Evolutionary conservation across 2,888 invertebrate species (phyloP).

Genomic region (Cynaeus angustus): DNA sequence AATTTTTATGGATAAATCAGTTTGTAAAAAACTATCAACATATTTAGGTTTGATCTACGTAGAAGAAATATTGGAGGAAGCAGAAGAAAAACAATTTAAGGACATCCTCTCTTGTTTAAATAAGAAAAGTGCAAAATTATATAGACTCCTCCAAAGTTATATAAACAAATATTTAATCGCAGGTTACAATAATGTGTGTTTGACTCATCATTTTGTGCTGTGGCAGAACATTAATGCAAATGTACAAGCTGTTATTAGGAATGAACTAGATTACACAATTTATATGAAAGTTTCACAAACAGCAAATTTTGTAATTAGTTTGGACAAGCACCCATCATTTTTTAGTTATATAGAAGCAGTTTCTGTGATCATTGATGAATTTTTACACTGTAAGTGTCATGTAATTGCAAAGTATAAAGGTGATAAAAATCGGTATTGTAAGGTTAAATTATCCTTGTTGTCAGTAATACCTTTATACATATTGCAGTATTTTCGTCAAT

Average conservation of each 20-base stretch:
- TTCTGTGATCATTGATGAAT: conserved; percentile 38
- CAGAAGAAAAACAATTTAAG: conserved; percentile 36
- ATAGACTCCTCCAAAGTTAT: conserved; percentile 41
- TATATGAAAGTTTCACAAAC: conserved; percentile 20
- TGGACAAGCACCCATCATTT: conserved; percentile 17
- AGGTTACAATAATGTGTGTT: conserved; percentile 29
- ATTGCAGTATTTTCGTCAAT: conserved; percentile 45
- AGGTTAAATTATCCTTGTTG: conserved; percentile 44
- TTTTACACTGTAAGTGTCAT: conserved; percentile 38
- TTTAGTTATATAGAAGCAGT: conserved; percentile 47
- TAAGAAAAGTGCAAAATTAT: conserved; percentile 46
- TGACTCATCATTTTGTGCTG: conserved; percentile 26
- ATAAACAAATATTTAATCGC: conserved; percentile 38
- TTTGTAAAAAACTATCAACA: conserved; percentile 41
- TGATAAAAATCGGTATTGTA: conserved; percentile 41
- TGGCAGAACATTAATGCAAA: conserved; percentile 27
- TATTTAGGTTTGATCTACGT: conserved; percentile 49
- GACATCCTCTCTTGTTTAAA: conserved; percentile 35
- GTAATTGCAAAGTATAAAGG: conserved; percentile 45
- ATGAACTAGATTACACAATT: conserved; percentile 19
- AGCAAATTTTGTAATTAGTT: conserved; percentile 11
- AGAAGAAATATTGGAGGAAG: conserved; percentile 43
- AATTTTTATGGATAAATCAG: conserved; percentile 39
- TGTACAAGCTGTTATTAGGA: conserved; percentile 22
- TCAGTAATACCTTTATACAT: conserved; percentile 42